Percentiles rank a stretch among this genome's conserved stretches.
These are phyloP conservation scores for Erythrocercus mccallii DNA, from an alignment of 2,113 vertebrate species.

Conservation along the genomic window DNA sequence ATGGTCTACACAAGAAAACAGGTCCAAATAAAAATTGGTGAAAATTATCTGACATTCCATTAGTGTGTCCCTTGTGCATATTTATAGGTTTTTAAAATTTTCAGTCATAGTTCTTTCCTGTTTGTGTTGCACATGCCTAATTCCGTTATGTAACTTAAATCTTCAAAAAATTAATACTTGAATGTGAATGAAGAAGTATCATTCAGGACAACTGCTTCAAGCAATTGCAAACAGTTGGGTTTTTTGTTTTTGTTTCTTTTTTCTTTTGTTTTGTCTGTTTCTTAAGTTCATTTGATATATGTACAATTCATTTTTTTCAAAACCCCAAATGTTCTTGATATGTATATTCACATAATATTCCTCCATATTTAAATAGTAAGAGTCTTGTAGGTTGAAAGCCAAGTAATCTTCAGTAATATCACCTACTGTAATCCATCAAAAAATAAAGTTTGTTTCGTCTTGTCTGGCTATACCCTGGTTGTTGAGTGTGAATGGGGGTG, in stretches of 20 bases:
- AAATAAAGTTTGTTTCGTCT: slow-evolving; percentile 81
- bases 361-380: slow-evolving; percentile 83
- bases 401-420: slow-evolving; percentile 77
- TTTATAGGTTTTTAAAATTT: slow-evolving; percentile 79
- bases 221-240: slow-evolving; percentile 73
- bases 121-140: slow-evolving; percentile 88
- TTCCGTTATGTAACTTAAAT: slow-evolving; percentile 83
- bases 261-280: slow-evolving; percentile 31
- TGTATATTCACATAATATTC: slow-evolving; percentile 84
- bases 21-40: slow-evolving; percentile 90
- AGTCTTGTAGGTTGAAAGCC: slow-evolving; percentile 81
- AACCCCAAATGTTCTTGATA: slow-evolving; percentile 81
- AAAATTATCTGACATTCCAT: slow-evolving; percentile 90
- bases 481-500: slow-evolving; percentile 98
- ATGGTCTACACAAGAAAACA: slow-evolving; percentile 96
- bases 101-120: slow-evolving; percentile 78
- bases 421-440: slow-evolving; percentile 81
- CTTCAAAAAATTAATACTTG: slow-evolving; percentile 86
- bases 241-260: neutral
- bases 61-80: slow-evolving; percentile 98
- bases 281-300: slow-evolving; percentile 78
- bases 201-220: slow-evolving; percentile 81
- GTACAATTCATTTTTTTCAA: slow-evolving; percentile 78
- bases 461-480: slow-evolving; percentile 98
- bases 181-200: slow-evolving; percentile 83